Base-by-base conservation (phyloP, 1,140 invertebrate species). In the Elymnias hypermnestra region DNA sequence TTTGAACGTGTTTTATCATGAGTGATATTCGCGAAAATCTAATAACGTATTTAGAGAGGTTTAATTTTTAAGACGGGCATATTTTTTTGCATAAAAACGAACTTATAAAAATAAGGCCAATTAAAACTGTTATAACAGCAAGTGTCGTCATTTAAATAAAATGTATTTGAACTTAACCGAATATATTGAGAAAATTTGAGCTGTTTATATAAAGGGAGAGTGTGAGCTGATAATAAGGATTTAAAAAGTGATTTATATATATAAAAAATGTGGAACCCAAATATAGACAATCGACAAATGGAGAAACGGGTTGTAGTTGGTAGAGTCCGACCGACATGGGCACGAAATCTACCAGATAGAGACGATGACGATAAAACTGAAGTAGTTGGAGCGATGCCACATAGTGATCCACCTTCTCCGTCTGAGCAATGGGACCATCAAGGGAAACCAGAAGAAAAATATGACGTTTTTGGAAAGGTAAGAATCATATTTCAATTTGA, bases 391-490 rank as follows among this genome's bases (percentile, higher is more conserved):
- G 59, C 70, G 4, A 81, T 78, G 76, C 78, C 77, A 1, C 75
- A 81, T 38, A 77, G 75, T n/a, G 78, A 81, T 15, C 74, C 72
- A 0, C 71, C 71, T 0, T 73, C 73, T 0, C 74, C 70, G 3
- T 70, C 73, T 0, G 73, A 84, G 9, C 62, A 52, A 0, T 83
- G 82, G 68, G 67, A 79, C 3, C 77, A 75, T 8, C 64, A 75
- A 1, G 58, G 47, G 19, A 83, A 86, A 26, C 77, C 81, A 49
- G 70, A 81, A 4, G 86, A 88, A 29, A 78, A 85, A 49, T 88
- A 85, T 52, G 87, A 89, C 51, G 77, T 87, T 7, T 88, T 88
- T 64, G 87, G 85, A 22, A 89, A 89, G 82, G 88, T 88, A 62
- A 83, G 65, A 8, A 25, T 3, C 9, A 25, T 25, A 8, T 25